These are phyloP conservation scores for Pseudorhombus dupliciocellatus DNA, from an alignment of 2,113 vertebrate genomes.

Conservation along the genomic window DNA sequence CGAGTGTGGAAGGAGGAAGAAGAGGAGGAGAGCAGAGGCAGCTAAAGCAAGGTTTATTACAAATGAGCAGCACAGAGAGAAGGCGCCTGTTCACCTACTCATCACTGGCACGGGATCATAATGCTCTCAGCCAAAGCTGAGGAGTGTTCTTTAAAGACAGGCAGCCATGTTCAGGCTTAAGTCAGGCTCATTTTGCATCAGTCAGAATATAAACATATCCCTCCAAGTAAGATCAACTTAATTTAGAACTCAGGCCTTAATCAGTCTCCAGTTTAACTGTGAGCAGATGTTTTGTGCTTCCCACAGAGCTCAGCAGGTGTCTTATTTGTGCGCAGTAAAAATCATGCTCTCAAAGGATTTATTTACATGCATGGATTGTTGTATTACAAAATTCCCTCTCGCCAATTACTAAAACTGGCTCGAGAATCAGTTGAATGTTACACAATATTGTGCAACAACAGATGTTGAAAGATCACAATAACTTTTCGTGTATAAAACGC, in stretches of 20 bases:
- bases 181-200: background rate
- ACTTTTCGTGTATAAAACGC: no score
- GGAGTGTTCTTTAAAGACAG: background rate
- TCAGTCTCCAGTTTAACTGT: background rate
- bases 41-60: slow-evolving; percentile 26
- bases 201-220: no score
- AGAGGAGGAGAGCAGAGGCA: slow-evolving; percentile 30
- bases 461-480: no score
- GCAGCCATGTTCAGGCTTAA: background rate
- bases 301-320: background rate
- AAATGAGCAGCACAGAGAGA: slow-evolving; percentile 13
- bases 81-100: slow-evolving; percentile 2
- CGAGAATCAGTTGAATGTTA: background rate
- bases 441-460: no score
- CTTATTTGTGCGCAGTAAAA: background rate
- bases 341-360: no score
- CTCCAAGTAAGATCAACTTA: no score
- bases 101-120: slow-evolving; percentile 2
- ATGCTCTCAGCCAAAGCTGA: background rate
- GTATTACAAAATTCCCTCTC: no score
- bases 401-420: no score
- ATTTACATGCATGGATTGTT: no score
- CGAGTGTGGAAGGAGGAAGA: slow-evolving; percentile 16
- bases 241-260: background rate
- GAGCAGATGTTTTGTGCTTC: background rate